Conservation (phyloP, 1,140 invertebrate species). For the Pentalonia nigronervosa region DNA sequence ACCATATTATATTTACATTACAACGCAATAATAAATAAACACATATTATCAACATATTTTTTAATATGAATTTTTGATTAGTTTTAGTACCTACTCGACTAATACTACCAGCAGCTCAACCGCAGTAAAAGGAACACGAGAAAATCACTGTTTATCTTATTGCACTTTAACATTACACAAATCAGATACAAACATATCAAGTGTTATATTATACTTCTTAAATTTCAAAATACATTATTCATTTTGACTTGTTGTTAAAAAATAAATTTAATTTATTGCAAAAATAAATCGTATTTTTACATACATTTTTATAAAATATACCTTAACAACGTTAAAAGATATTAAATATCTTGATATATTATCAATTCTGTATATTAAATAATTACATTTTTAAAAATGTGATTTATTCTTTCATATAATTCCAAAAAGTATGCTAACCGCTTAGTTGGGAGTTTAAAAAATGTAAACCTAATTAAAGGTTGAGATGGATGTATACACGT, state of each 20-base stretch:
- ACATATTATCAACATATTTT: neutral
- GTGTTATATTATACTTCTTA: neutral
- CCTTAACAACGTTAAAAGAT: neutral
- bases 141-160: neutral
- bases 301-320: constrained; percentile 26
- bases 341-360: constrained; percentile 3
- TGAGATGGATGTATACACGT: neutral
- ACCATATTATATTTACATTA: neutral
- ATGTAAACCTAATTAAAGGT: neutral
- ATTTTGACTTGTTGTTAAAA: neutral
- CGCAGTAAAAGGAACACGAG: neutral
- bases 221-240: neutral
- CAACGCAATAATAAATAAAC: neutral
- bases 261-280: neutral
- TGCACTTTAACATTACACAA: neutral
- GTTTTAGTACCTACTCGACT: constrained; percentile 38
- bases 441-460: neutral
- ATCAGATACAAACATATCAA: neutral
- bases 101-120: constrained; percentile 1
- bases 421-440: neutral
- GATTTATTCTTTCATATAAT: neutral
- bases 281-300: neutral
- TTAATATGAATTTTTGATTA: constrained; percentile 4
- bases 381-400: neutral
- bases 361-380: neutral